These are phyloP conservation scores for Girardia tigrina DNA, from an alignment of 2,888 invertebrate genomes.

Conservation along the genomic window DNA sequence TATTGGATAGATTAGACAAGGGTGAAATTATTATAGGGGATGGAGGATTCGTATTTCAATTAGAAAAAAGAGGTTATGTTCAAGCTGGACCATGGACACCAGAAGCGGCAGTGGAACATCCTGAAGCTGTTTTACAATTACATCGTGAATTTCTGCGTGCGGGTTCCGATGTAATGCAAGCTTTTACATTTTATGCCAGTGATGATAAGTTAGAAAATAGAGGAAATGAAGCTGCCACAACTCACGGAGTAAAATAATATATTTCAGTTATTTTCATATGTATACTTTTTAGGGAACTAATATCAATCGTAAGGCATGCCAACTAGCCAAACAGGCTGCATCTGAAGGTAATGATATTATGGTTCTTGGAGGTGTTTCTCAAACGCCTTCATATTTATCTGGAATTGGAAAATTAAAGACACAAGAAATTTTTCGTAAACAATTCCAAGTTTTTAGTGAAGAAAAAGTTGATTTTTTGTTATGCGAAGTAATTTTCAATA, in stretches of 20 bases:
- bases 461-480: conserved; percentile 49
- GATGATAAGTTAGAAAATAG: conserved; percentile 50
- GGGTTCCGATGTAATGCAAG: conserved; percentile 50
- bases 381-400: conserved; percentile 47
- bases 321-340: conserved; percentile 46
- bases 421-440: conserved; percentile 45
- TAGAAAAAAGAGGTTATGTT: conserved; percentile 51
- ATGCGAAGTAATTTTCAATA: conserved; percentile 43
- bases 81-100: conserved; percentile 53
- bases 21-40: conserved; percentile 49
- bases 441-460: conserved; percentile 46
- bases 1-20: conserved; percentile 46
- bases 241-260: neutral
- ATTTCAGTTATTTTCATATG: neutral
- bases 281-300: conserved; percentile 41
- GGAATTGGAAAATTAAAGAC: conserved; percentile 43
- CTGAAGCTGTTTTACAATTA: conserved; percentile 48
- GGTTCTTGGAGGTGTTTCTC: conserved; percentile 46
- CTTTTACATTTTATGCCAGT: conserved; percentile 51
- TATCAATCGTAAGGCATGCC: conserved; percentile 48
- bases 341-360: conserved; percentile 45
- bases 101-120: conserved; percentile 49
- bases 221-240: conserved; percentile 39
- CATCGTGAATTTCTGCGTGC: conserved; percentile 50
- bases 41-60: conserved; percentile 51